A percentile compares a stretch with the other conserved stretches of the same genome.
These are phyloP conservation scores for Heliothis virescens DNA, from an alignment of 1,140 invertebrate species.

Conservation along the genomic window DNA sequence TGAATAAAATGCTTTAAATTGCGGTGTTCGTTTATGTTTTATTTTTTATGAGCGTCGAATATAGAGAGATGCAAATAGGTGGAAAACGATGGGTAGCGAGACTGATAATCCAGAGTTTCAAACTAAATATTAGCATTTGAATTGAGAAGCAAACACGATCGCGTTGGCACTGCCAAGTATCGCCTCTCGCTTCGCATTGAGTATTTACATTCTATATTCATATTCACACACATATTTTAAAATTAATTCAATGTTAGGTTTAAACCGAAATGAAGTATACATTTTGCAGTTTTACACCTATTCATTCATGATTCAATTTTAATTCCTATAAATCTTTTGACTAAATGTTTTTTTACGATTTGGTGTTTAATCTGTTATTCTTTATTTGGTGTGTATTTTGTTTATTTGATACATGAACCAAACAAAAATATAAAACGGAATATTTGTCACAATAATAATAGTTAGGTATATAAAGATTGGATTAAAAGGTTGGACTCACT, in stretches of 20 bases:
- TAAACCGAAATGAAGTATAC: conserved; percentile 2
- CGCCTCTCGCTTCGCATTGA: conserved; percentile 52
- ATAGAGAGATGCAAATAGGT: conserved; percentile 51
- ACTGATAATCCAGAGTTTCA: conserved; percentile 56
- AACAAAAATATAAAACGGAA: too few relatives aligned
- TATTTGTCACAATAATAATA: too few relatives aligned
- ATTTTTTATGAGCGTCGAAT: conserved; percentile 24
- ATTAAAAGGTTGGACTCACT: too few relatives aligned
- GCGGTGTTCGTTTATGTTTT: background rate
- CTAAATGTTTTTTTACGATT: too few relatives aligned
- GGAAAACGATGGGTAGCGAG: conserved; percentile 50
- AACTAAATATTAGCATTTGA: conserved; percentile 61
- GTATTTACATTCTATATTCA: conserved; percentile 57
- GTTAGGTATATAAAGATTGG: too few relatives aligned
- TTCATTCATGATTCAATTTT: background rate
- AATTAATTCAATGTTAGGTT: conserved; percentile 38
- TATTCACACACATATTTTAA: conserved; percentile 50
- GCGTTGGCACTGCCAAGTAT: conserved; percentile 56
- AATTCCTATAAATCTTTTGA: background rate
- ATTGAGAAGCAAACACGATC: conserved; percentile 62
- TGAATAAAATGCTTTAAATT: background rate
- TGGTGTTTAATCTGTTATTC: too few relatives aligned
- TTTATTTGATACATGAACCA: too few relatives aligned
- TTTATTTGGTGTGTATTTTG: too few relatives aligned
- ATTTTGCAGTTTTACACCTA: background rate